Base-by-base conservation (phyloP, 37 sponge, comb jelly and placozoan genomes). In the Agelas oroides region DNA sequence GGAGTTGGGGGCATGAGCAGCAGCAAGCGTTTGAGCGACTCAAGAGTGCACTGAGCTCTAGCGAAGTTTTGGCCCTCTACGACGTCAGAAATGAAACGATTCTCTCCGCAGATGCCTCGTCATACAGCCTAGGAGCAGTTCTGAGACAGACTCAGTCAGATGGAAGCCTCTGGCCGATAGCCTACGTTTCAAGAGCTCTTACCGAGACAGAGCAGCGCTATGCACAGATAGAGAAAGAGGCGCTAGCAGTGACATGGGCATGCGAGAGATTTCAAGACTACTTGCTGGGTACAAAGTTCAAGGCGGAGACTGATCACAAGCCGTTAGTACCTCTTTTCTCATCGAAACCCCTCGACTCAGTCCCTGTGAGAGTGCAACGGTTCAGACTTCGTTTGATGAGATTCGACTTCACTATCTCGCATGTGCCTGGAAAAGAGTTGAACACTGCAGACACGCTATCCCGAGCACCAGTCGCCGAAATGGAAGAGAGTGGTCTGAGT, bases 361-460 rank as follows among this genome's bases (percentile, higher is more conserved):
- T 82, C 0, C 71, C 82, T 5, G 72, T 52, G 13, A 19, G 61
- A 23, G 71, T 58, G 17, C 68, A 79, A 41, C 20, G 79, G 2
- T 78, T 78, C 62, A 34, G 86, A 19, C 76, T 84, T 17, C 35
- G 84, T 27, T 27, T 84, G 55, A 71, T 71, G 70, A 60, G 84
- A n/a, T 84, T 74, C 39, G 8, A 41, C 12, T 76, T 31, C 71
- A 33, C 58, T 16, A 73, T 76, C 32, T 21, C 38, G 13, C 86
- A 85, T 57, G 38, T 54, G 18, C 86, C 86, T 23, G 86, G 86
- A 25, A 68, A 25, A 58, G 59, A 54, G 25, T 40, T 85, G 27
- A 37, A 37, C 40, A 82, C 72, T 36, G 82, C 82, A 27, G 82
- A 82, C 70, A 71, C 82, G 21, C 82, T 68, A 56, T 80, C 81